A percentile compares a stretch with the other conserved stretches of the same genome.
Evolutionary conservation across 2,113 vertebrate species (phyloP).

Genomic region (Dromas ardeola): DNA sequence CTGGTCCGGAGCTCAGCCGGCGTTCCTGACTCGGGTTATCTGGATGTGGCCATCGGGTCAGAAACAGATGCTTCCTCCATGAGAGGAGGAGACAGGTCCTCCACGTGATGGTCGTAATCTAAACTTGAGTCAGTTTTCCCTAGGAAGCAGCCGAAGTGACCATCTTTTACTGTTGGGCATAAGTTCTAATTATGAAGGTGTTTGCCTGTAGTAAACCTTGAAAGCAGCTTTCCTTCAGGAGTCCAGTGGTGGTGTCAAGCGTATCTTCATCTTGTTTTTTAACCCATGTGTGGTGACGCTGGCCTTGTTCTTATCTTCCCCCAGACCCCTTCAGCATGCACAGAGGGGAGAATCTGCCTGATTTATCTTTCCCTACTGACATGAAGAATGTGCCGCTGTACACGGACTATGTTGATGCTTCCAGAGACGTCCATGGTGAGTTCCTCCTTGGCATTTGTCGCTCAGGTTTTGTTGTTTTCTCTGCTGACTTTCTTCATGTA

Average conservation of each 20-base stretch:
- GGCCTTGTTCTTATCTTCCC: not conserved
- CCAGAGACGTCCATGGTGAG: constrained; percentile 55
- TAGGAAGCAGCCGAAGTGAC: accelerated
- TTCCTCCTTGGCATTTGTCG: not conserved
- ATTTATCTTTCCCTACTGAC: constrained; percentile 44
- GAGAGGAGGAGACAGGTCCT: not conserved
- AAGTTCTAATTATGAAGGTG: accelerated
- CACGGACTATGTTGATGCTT: not conserved
- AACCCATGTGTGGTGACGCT: not conserved
- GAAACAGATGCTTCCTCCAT: not conserved
- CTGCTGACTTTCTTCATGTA: accelerated
- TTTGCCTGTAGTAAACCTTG: not conserved
- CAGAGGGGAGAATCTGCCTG: constrained; percentile 41
- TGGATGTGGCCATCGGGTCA: not conserved
- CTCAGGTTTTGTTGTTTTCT: not conserved
- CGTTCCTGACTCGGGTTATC: not conserved
- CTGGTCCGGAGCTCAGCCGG: accelerated
- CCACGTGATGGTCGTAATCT: accelerated
- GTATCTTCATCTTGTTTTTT: not conserved
- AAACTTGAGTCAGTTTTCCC: accelerated
- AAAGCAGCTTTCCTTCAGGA: not conserved
- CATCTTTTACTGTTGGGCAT: accelerated
- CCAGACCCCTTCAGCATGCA: constrained; percentile 66
- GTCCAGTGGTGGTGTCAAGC: not conserved
- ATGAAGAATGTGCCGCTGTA: constrained; percentile 11